Conservation (phyloP, 1,140 invertebrate genomes). For the Drosophila arawakana region DNA sequence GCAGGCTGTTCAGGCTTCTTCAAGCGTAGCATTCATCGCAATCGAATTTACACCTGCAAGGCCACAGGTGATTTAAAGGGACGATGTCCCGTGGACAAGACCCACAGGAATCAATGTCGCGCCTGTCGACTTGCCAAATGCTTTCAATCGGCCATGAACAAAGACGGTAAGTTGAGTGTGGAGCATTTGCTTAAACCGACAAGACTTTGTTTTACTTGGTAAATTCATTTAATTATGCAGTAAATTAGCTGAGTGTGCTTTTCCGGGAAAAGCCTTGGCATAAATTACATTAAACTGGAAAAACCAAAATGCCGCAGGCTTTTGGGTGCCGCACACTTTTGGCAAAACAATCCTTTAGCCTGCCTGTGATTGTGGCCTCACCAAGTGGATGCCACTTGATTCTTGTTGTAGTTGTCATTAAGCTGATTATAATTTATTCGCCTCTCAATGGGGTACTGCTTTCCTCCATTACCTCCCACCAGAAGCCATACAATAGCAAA, state of each 20-base stretch:
- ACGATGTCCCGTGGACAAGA: conserved; percentile 98
- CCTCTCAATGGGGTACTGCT: conserved; percentile 20
- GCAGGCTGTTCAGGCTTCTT: conserved; percentile 98
- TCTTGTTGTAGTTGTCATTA: conserved; percentile 76
- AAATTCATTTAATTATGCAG: conserved; percentile 79
- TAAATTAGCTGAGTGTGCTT: conserved; percentile 66
- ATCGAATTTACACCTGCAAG: conserved; percentile 98
- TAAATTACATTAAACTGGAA: conserved; percentile 74
- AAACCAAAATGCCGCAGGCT: conserved; percentile 75
- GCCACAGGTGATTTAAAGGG: conserved; percentile 96
- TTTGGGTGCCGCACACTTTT: conserved; percentile 40
- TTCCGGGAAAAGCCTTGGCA: conserved; percentile 46
- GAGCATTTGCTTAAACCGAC: conserved; percentile 10
- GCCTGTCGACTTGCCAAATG: conserved; percentile 98
- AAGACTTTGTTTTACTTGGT: conserved; percentile 73
- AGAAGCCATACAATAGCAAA: conserved; percentile 22
- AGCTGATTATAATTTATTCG: conserved; percentile 82
- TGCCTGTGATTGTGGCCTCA: conserved; percentile 15
- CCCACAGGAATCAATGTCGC: conserved; percentile 98
- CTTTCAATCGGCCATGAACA: conserved; percentile 99
- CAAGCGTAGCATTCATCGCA: conserved; percentile 97
- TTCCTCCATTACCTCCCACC: background rate
- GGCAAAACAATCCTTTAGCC: conserved; percentile 16
- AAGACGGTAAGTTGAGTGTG: conserved; percentile 94
- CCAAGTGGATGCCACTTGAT: conserved; percentile 43